These are phyloP conservation scores for Rapana venosa DNA, from an alignment of 2,888 invertebrate genomes.

Conservation along the genomic window DNA sequence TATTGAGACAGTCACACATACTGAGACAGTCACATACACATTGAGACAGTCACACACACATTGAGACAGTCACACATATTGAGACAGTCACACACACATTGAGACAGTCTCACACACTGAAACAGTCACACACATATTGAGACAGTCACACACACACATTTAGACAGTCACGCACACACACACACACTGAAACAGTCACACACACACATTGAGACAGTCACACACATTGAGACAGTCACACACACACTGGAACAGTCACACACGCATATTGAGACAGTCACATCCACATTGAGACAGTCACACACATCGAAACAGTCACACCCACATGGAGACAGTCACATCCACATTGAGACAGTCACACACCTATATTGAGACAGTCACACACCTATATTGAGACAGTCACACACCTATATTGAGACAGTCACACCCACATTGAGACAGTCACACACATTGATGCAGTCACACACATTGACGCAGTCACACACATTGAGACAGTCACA, in stretches of 20 bases:
- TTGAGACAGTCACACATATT: neutral
- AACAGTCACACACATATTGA: neutral
- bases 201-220: no score
- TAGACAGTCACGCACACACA: neutral
- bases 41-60: neutral
- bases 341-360: neutral
- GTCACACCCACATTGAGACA: no score
- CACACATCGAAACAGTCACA: neutral
- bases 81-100: neutral
- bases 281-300: neutral
- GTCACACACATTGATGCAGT: no score
- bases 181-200: neutral
- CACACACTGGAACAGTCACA: no score
- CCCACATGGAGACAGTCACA: neutral
- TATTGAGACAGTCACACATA: neutral
- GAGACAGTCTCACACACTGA: neutral
- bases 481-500: no score
- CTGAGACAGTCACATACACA: neutral
- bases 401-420: no score
- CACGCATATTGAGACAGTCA: no score
- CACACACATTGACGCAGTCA: no score
- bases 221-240: no score
- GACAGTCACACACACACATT: neutral
- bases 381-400: no score
- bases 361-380: no score